Percentiles rank a stretch among this genome's conserved stretches.
phyloP scores from a whole-genome alignment of 1,140 invertebrate species.

The Trinorchestia longiramus region DNA sequence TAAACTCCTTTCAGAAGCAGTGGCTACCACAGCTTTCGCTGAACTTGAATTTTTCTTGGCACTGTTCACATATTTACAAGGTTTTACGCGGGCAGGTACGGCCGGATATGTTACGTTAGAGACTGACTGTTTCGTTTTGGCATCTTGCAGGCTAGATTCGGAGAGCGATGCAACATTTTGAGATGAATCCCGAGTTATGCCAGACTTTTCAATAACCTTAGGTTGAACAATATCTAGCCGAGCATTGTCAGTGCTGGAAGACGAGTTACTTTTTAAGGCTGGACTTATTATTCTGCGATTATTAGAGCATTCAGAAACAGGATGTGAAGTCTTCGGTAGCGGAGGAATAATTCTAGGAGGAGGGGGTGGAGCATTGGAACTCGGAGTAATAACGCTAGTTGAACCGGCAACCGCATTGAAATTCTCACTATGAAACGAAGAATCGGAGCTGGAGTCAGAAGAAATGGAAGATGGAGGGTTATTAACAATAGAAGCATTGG shows the following conservation, averaged over 20 bases:
- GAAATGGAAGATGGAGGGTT: constrained; percentile 29
- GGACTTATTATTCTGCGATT: constrained; percentile 36
- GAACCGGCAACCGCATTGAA: background rate
- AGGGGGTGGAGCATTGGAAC: constrained; percentile 25
- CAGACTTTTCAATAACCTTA: background rate
- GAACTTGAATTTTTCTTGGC: background rate
- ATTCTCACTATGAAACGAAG: constrained; percentile 1
- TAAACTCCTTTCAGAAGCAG: background rate
- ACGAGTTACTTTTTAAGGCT: constrained; percentile 43
- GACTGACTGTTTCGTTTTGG: background rate
- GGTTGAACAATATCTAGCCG: background rate
- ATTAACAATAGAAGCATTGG: constrained; percentile 15
- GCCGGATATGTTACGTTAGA: background rate
- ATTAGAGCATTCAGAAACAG: background rate
- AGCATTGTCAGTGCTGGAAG: constrained; percentile 29
- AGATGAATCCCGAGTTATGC: background rate
- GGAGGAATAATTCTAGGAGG: constrained; percentile 21
- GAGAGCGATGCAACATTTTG: background rate
- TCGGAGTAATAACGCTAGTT: background rate
- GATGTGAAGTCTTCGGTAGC: background rate
- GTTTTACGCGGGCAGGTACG: background rate
- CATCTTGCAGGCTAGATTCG: background rate
- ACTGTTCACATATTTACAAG: background rate
- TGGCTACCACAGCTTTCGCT: background rate
- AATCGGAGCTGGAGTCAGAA: constrained; percentile 29